Evolutionary conservation across 2,888 invertebrate genomes (phyloP).

Genomic region (Trichopoda pennipes): DNA sequence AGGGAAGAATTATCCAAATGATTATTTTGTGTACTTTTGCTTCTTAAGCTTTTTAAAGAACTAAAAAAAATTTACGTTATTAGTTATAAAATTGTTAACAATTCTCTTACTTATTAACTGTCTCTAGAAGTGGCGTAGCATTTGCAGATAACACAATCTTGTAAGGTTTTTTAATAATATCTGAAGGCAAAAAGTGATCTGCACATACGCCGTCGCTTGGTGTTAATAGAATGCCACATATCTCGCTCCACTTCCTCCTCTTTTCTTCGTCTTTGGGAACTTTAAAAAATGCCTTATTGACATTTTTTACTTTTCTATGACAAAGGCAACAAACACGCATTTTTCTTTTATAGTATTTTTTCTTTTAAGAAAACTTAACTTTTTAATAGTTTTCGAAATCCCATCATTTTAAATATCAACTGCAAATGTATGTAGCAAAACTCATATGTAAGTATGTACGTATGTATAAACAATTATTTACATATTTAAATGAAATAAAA

Average conservation of each 20-base stretch:
- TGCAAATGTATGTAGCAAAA: no score
- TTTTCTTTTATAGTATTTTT: not conserved
- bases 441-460: not conserved
- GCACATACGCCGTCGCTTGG: conserved; percentile 16
- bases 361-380: not conserved
- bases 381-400: no score
- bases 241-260: conserved; percentile 33
- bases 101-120: conserved; percentile 6
- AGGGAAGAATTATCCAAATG: not conserved
- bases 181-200: conserved; percentile 31
- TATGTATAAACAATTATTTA: not conserved
- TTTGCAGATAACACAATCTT: conserved; percentile 9
- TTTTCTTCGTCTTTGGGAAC: conserved; percentile 34
- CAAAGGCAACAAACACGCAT: conserved; percentile 47
- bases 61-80: not conserved
- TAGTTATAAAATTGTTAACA: not conserved
- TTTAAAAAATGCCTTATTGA: conserved; percentile 11
- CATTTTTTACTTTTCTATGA: conserved; percentile 19
- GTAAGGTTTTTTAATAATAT: conserved; percentile 19
- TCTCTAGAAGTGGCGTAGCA: conserved; percentile 15
- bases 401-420: no score
- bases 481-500: not conserved
- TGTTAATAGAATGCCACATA: conserved; percentile 24
- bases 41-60: not conserved
- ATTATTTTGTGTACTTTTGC: not conserved